Percentiles rank a stretch among this genome's conserved stretches.
Conservation (phyloP, 2,888 invertebrate genomes). For the Clostera curtula region DNA sequence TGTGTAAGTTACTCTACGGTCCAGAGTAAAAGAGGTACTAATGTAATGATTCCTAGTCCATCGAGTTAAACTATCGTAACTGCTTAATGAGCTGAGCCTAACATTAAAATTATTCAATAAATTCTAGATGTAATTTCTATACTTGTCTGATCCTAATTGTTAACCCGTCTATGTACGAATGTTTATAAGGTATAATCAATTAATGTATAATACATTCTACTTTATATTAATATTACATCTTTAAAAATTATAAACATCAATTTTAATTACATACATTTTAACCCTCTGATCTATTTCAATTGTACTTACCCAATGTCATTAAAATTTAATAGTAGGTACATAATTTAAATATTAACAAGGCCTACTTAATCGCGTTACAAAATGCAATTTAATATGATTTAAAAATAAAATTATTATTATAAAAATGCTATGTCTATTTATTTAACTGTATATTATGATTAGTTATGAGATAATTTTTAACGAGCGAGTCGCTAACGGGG, state of each 20-base stretch:
- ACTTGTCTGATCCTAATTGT: conserved; percentile 31
- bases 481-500: conserved; percentile 12
- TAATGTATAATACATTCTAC: conserved; percentile 60
- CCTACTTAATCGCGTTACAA: conserved; percentile 51
- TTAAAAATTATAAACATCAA: conserved; percentile 51
- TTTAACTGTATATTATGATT: conserved; percentile 19
- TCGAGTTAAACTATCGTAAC: conserved; percentile 39
- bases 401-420: conserved; percentile 50
- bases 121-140: conserved; percentile 27
- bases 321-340: conserved; percentile 51
- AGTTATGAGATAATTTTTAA: conserved; percentile 9
- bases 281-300: conserved; percentile 41
- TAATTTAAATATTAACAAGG: conserved; percentile 53
- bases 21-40: conserved; percentile 33
- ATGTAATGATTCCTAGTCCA: conserved; percentile 31
- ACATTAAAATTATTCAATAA: conserved; percentile 32
- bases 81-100: conserved; percentile 58
- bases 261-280: conserved; percentile 55
- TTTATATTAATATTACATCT: conserved; percentile 58
- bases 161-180: conserved; percentile 36
- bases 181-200: conserved; percentile 43
- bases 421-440: conserved; percentile 35
- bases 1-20: conserved; percentile 39
- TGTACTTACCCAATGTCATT: conserved; percentile 46
- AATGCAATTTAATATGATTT: conserved; percentile 58